Evolutionary conservation across 2,113 vertebrate species (phyloP).

Genomic region (Buteo buteo): DNA sequence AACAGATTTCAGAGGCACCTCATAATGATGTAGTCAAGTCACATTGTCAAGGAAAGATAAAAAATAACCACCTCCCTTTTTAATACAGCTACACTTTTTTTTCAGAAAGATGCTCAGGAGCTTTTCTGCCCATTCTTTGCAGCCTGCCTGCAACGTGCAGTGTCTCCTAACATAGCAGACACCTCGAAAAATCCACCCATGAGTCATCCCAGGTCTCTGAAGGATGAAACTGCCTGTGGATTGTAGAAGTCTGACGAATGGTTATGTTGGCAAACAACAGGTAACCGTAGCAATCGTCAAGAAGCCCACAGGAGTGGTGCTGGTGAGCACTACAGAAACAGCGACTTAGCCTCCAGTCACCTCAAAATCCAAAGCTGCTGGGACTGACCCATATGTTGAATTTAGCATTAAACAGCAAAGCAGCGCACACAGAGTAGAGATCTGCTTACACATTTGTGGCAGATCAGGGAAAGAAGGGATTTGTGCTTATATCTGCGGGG

Average conservation of each 20-base stretch:
- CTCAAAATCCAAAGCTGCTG: neutral
- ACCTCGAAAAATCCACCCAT: neutral
- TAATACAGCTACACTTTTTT: neutral
- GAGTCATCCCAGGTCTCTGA: neutral
- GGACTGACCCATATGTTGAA: neutral
- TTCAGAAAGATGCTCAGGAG: neutral
- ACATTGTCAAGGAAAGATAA: neutral
- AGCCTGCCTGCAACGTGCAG: neutral
- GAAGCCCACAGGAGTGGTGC: neutral
- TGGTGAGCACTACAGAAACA: fast-evolving
- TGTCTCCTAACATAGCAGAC: neutral
- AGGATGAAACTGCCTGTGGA: neutral
- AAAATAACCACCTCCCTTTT: neutral
- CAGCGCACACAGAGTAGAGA: neutral
- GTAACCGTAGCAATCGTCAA: fast-evolving
- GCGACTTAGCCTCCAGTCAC: neutral
- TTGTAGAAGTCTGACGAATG: neutral
- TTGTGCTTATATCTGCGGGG: neutral
- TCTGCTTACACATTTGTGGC: neutral
- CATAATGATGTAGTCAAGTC: neutral
- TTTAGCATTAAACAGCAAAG: neutral
- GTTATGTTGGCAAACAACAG: neutral
- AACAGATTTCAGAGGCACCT: neutral
- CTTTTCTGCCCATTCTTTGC: neutral
- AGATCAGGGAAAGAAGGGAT: neutral